Base-by-base conservation (phyloP, 2,113 vertebrate genomes). In the Ammodytes dubius region DNA sequence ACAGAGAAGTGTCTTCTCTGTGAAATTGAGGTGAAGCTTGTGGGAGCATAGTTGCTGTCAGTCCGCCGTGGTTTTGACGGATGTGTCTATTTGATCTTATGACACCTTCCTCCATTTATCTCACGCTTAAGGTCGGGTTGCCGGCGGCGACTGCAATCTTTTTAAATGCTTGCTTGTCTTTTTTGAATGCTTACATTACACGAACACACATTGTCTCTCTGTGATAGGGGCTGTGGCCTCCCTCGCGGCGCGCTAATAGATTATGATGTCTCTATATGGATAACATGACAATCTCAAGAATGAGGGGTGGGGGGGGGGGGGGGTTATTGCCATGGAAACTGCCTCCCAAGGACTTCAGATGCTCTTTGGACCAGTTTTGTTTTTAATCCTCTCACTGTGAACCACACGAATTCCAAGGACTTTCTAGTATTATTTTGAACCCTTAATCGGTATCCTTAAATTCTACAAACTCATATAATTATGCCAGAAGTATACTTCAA, bases 61-160 rank as follows among this genome's bases (percentile, higher is more conserved):
- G 73, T 57, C 64, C 61, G 69, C 71, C 3, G 54, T 74, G 70
- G 9, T 43, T 81, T 77, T 89, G 89, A 90, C 70, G 81, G 90
- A 84, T 76, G 74, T 82, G 64, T 92, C 86, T 80, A 79, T 91
- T 79, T 85, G 61, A 85, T 66, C 63, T 50, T 66, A 1, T 4
- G 6, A 12, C 49, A 68, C 61, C 59, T 19, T 81, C 68, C n/a
- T 61, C 60, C 39, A 39, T 59, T 27, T 77, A 82, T 85, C 50
- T 10, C 3, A 70, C 13, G 17, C 79, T 71, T 75, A 13, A 5
- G 68, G 81, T 90, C 79, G 77, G 5, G 2, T 73, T 71, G 84
- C 73, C 67, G 35, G 56, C 47, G 42, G 27, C 54, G 71, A 83
- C 65, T 15, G 58, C 52, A 49, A 68, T 84, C 79, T 27, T 27